Evolutionary conservation across 2,113 vertebrate species (phyloP), one percentile per base, ranked within the genome.

Genomic region (Orthonyx spaldingii): DNA sequence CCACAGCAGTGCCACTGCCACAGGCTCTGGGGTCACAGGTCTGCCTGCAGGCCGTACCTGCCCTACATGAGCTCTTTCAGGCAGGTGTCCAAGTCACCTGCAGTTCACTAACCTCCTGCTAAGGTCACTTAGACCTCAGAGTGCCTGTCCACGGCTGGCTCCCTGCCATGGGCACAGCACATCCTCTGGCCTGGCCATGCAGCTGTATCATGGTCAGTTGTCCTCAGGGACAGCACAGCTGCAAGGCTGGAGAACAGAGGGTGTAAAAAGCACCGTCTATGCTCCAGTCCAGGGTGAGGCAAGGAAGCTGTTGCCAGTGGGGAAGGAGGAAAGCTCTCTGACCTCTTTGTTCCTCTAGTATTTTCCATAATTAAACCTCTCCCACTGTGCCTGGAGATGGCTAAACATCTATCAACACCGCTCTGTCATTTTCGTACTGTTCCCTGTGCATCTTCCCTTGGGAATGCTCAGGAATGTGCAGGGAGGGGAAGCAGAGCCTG

Each of bases 391-490:
- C 79, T 56, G 64, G 13, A 53, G 50, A 56, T 27, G 14, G 21
- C 53, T 10, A 7, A 60, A 75, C 13, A 42, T 32, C 49, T 47
- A 3, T 32, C 69, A 42, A 42, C 35, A 60, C 7, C 23, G 19
- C 23, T 75, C 30, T 56, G 47, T 19, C 46, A 5, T 42, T 66
- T 61, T 23, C 15, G 11, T 46, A 3, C 37, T 17, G n/a, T 42
- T 72, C 28, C 59, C 46, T 6, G 11, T 33, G 39, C 32, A 37
- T 22, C 55, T 64, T 64, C 56, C 53, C 55, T 49, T 3, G 1
- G 3, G 2, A 89, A n/a, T 0, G 0, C 33, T 64, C 56, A 23
- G 41, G 28, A 13, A 68, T 11, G 33, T 1, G 1, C 49, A 57
- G 13, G 32, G 66, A 78, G 16, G 14, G 65, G 24, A 68, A 35